Evolutionary conservation across 2,113 vertebrate species (phyloP).

Genomic region (Phylloscopus whistleri): DNA sequence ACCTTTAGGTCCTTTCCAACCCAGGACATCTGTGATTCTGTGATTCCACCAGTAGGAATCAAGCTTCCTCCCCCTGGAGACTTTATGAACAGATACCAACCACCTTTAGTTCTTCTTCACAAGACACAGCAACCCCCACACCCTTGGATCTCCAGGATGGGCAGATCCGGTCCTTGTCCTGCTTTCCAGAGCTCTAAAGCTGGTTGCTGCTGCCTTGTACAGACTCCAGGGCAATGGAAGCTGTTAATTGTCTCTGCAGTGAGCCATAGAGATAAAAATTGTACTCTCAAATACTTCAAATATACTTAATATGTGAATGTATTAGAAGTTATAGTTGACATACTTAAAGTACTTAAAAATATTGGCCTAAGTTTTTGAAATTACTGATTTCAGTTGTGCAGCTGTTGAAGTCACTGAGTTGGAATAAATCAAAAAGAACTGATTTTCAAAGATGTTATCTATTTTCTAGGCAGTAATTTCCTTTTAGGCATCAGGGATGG

Average conservation of each 20-base stretch:
- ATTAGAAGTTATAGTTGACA: not conserved
- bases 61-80: not conserved
- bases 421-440: not conserved
- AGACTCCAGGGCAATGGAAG: not conserved
- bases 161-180: not conserved
- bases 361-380: not conserved
- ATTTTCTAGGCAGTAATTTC: not conserved
- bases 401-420: not conserved
- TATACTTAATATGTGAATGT: not conserved
- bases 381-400: not conserved
- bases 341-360: not conserved
- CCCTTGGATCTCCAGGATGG: not conserved
- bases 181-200: not conserved
- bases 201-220: not conserved
- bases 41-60: not conserved
- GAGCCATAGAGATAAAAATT: not conserved
- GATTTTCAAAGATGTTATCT: not conserved
- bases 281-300: not conserved
- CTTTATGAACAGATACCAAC: rapidly evolving
- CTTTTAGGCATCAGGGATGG: not conserved
- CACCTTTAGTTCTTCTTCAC: not conserved
- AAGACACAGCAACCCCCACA: not conserved
- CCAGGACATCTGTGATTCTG: not conserved
- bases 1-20: not conserved
- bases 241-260: not conserved